These are phyloP conservation scores for Mungos mungo DNA, from an alignment of 2,113 vertebrate species.

Conservation along the genomic window DNA sequence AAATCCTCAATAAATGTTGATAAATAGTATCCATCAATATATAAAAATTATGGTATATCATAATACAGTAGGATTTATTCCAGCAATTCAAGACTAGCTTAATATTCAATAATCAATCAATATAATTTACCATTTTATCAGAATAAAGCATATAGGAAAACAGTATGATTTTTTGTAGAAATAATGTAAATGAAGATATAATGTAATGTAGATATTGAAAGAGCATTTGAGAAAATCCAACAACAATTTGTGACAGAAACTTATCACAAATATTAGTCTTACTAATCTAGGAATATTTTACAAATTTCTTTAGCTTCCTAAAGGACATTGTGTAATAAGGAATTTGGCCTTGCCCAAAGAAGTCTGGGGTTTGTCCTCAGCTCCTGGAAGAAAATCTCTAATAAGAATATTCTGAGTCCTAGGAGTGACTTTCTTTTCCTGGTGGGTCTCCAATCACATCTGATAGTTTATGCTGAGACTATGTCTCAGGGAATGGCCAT, in stretches of 20 bases:
- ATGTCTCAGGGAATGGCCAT: background rate
- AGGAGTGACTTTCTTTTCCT: background rate
- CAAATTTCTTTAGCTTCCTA: background rate
- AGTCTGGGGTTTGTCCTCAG: background rate
- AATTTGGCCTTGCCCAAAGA: background rate
- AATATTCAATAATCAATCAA: background rate
- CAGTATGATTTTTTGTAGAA: background rate
- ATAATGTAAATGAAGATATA: background rate
- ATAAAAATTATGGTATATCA: background rate
- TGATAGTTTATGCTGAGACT: background rate
- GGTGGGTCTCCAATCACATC: background rate
- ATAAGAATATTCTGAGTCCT: background rate
- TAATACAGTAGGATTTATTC: background rate
- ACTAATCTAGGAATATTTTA: background rate
- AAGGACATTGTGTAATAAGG: background rate
- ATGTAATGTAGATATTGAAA: background rate
- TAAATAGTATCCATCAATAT: background rate
- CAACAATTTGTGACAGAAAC: background rate
- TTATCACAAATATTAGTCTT: background rate
- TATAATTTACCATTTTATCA: background rate
- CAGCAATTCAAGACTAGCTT: background rate
- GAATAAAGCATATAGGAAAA: background rate
- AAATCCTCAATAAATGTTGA: background rate
- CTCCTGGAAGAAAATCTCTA: background rate
- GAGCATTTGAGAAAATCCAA: background rate